A percentile compares a stretch with the other conserved stretches of the same genome.
Evolutionary conservation across 23 tunicate species (phyloP).

Genomic region (Halocynthia roretzi): DNA sequence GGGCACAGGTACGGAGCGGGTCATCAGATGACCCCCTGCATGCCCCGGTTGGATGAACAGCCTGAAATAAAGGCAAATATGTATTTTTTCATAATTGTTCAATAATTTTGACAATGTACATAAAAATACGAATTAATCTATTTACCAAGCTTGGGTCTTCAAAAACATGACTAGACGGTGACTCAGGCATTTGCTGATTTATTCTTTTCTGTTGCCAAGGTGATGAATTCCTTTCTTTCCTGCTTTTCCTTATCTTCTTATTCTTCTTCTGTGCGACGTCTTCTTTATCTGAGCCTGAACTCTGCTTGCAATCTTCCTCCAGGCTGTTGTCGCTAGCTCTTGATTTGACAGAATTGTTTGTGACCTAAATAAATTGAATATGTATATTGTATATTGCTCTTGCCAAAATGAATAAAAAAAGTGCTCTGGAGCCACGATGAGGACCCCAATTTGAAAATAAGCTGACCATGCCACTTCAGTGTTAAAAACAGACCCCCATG

Average conservation of each 20-base stretch:
- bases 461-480: too few species aligned
- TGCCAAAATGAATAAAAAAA: too few species aligned
- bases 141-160: conserved; percentile 9
- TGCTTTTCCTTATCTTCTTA: background rate
- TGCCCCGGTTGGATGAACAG: conserved; percentile 50
- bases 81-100: too few species aligned
- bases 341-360: too few species aligned
- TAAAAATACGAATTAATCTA: background rate
- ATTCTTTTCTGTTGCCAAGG: background rate
- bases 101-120: too few species aligned
- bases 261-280: background rate
- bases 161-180: conserved; percentile 1
- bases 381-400: too few species aligned
- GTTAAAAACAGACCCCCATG: too few species aligned
- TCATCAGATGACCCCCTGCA: conserved; percentile 36
- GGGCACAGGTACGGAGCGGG: conserved; percentile 26
- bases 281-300: conserved; percentile 2
- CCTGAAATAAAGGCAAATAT: conserved; percentile 19
- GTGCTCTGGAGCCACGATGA: too few species aligned
- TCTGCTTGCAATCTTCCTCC: conserved; percentile 1
- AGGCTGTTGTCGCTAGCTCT: background rate
- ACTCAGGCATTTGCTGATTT: background rate
- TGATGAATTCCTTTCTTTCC: conserved; percentile 4
- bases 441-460: too few species aligned
- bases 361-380: too few species aligned